Conservation (phyloP, 2,797 vertebrate species). For the Vespertilio murinus region DNA sequence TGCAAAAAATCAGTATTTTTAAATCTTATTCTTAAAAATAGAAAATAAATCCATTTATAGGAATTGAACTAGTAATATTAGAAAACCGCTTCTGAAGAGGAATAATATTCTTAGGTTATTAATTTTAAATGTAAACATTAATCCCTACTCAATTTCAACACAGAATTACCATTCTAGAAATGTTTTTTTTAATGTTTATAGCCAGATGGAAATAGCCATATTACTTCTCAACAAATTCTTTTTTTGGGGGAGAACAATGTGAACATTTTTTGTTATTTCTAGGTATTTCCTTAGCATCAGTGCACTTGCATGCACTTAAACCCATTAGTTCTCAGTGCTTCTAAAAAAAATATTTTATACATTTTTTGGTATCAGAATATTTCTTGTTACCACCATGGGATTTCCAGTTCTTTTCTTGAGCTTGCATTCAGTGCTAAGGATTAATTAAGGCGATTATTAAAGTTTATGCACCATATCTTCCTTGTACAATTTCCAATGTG, state of each 20-base stretch:
- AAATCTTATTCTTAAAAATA: not conserved
- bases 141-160: not conserved
- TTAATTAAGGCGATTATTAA: not conserved
- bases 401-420: not conserved
- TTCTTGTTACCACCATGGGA: not conserved
- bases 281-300: not conserved
- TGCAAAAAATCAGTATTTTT: constrained; percentile 1
- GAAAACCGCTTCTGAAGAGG: not conserved
- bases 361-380: not conserved
- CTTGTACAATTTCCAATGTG: not conserved
- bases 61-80: not conserved
- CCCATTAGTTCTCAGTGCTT: not conserved
- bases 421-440: not conserved
- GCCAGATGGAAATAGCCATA: not conserved
- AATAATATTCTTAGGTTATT: not conserved
- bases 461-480: not conserved
- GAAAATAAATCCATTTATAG: not conserved
- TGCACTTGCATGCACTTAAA: not conserved
- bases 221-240: not conserved
- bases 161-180: not conserved
- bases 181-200: not conserved
- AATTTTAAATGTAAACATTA: not conserved
- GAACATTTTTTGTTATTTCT: not conserved
- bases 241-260: not conserved
- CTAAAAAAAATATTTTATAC: not conserved